Evolutionary conservation across 1,140 invertebrate genomes (phyloP), one percentile per base, ranked within the genome.

Genomic region (Drosophila grimshawi): DNA sequence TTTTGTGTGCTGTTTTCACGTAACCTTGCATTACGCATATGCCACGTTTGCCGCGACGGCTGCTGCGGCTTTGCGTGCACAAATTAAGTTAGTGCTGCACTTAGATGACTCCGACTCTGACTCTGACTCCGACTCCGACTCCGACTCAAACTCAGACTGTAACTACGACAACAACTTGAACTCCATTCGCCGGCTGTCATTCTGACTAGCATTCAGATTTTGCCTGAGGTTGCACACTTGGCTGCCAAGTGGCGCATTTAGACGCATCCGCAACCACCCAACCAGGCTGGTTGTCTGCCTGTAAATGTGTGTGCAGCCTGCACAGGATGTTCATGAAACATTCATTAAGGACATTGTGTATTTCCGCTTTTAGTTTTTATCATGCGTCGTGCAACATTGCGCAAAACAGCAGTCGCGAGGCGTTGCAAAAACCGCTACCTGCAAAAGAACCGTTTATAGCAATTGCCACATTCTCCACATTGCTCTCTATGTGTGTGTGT

Each of bases 51-150:
- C 61, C 72, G 19, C 49, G 60, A n/a, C 56, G 56, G 43, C 68
- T 64, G 60, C 60, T 64, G 74, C 68, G 73, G 67, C 57, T 79
- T 76, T 72, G 78, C 62, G 51, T 78, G 72, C 60, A 52, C 66
- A 89, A 88, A 88, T 83, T 73, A 88, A 86, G 83, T 86, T 83
- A 88, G 62, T 66, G 78, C 75, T 78, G 78, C 81, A 86, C 81
- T 86, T 81, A 53, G 67, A 43, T 51, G 72, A 62, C 72, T 76
- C 60, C 33, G 6, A 39, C 53, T 46, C 4, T 10, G 5, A n/a
- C 33, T 30, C 11, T 7, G 4, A 8, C 51, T 27, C 1, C 59
- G 27, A 49, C 49, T 32, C 5, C 49, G 72, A 62, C 72, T 76
- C 60, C 33, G 6, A 39, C 53, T 30, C 11, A 19, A 19, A 19